Conservation (phyloP, 2,113 vertebrate species). For the Pimephales promelas region DNA sequence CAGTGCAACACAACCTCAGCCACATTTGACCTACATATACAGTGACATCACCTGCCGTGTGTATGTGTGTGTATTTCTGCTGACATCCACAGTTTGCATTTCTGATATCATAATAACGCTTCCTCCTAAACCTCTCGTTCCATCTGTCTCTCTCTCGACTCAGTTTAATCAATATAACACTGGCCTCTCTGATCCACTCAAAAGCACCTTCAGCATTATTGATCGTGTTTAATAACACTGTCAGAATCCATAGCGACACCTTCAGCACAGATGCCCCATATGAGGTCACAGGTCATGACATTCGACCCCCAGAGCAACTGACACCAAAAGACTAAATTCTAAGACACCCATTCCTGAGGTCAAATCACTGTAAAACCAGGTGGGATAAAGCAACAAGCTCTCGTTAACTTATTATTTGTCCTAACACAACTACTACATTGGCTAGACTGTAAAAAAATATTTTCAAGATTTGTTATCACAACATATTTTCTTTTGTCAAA, state of each 20-base stretch:
- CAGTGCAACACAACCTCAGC: neutral
- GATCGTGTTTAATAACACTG: neutral
- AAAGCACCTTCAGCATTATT: constrained; percentile 42
- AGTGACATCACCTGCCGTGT: neutral
- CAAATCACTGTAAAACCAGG: neutral
- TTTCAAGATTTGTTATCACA: no score
- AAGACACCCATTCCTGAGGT: no score
- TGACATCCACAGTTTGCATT: constrained; percentile 5
- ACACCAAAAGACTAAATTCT: neutral
- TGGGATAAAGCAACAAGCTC: neutral
- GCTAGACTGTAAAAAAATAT: no score
- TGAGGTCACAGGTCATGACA: constrained; percentile 11
- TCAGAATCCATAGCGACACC: neutral
- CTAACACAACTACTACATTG: neutral
- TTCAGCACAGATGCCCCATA: neutral
- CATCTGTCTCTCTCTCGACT: neutral
- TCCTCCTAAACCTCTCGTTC: constrained; percentile 22
- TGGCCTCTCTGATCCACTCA: neutral
- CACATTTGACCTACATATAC: neutral
- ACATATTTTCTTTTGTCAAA: no score
- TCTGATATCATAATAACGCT: neutral
- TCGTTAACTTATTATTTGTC: neutral
- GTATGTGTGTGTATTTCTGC: neutral
- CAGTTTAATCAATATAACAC: constrained; percentile 1
- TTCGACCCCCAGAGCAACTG: neutral